These are phyloP conservation scores for Tricholaema leucomelas DNA, from an alignment of 2,113 vertebrate species.

Conservation along the genomic window DNA sequence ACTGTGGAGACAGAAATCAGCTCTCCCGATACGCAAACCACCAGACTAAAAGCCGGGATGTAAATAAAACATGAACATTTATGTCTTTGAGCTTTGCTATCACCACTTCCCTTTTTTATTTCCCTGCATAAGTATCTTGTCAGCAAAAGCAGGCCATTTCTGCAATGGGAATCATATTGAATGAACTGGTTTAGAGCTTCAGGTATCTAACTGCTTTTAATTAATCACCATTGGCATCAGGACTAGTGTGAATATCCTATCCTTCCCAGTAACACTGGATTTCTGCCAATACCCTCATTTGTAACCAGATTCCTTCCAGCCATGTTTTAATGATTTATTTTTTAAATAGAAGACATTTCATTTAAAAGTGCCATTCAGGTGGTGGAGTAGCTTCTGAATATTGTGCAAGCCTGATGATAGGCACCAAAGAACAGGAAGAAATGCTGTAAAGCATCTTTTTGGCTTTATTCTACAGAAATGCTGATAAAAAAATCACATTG, in stretches of 20 bases:
- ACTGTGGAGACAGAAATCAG: not conserved
- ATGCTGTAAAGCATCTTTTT: not conserved
- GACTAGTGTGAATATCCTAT: slow-evolving; percentile 5
- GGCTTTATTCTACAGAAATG: not conserved
- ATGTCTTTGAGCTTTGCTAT: slow-evolving; percentile 16
- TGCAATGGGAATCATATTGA: slow-evolving; percentile 16
- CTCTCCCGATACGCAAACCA: not conserved
- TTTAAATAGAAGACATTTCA: not conserved
- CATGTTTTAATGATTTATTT: slow-evolving; percentile 62
- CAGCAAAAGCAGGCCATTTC: slow-evolving; percentile 6
- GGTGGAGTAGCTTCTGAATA: slow-evolving; percentile 5
- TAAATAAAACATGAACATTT: slow-evolving; percentile 54
- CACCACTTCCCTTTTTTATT: not conserved
- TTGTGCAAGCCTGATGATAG: not conserved
- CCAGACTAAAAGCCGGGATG: not conserved
- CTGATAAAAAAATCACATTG: slow-evolving; percentile 12
- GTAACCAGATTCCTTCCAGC: slow-evolving; percentile 59
- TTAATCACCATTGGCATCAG: slow-evolving; percentile 42
- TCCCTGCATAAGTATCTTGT: not conserved
- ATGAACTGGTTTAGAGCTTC: not conserved
- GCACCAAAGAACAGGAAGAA: not conserved
- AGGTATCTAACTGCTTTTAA: slow-evolving; percentile 26
- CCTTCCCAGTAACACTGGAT: slow-evolving; percentile 29
- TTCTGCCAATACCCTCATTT: slow-evolving; percentile 63
- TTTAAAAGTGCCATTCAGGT: slow-evolving; percentile 9